Conservation (phyloP, 2,888 invertebrate genomes). For the Odontocerum albicorne region DNA sequence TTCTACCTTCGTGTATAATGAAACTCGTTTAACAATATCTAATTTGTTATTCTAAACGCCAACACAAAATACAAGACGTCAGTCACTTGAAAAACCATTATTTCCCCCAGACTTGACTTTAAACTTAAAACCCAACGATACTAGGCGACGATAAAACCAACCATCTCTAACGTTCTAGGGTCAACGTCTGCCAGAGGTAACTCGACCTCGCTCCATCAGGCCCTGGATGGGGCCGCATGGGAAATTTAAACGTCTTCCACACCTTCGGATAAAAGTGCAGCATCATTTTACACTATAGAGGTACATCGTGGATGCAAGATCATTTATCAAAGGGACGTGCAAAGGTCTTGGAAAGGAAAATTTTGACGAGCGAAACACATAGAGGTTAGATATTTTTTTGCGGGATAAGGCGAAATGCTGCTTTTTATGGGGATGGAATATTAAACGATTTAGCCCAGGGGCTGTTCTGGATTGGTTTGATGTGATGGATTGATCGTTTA, state of each 20-base stretch:
- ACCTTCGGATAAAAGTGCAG: conserved; percentile 8
- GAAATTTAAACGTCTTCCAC: conserved; percentile 20
- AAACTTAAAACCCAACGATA: background rate
- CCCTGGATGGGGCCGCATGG: conserved; percentile 19
- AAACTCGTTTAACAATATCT: too few species aligned
- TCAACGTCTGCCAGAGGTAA: conserved; percentile 14
- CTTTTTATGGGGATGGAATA: too few species aligned
- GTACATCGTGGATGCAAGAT: conserved; percentile 17
- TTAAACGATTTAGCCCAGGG: background rate
- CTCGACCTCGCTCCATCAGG: conserved; percentile 19
- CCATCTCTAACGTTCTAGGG: background rate
- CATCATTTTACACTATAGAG: background rate
- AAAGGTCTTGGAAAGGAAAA: background rate
- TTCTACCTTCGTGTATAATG: too few species aligned
- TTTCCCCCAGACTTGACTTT: background rate
- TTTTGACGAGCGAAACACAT: background rate
- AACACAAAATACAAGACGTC: too few species aligned
- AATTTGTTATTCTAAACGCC: too few species aligned
- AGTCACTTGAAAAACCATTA: background rate
- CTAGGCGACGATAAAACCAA: background rate
- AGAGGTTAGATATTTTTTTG: background rate
- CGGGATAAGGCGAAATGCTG: too few species aligned
- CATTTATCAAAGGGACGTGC: conserved; percentile 28
- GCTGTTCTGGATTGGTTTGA: background rate
- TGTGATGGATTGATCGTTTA: conserved; percentile 1